Base-by-base conservation (phyloP, 2,888 invertebrate species). In the Drosophila acutilabella region DNA sequence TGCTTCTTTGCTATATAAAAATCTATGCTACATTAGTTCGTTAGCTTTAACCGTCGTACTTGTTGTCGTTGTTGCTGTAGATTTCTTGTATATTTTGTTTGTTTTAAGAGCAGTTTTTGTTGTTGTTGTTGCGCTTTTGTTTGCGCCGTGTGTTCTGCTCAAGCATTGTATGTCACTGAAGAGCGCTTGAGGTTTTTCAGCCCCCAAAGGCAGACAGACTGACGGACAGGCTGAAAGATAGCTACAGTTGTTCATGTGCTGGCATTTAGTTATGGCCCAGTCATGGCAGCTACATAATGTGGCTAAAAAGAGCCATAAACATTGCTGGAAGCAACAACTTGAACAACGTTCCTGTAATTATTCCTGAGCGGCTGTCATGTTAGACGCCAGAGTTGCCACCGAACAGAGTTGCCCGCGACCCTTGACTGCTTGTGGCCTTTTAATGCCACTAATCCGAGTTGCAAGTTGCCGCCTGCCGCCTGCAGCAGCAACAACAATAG, bases 21-120 rank as follows among this genome's bases (percentile, higher is more conserved):
- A 85, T 89, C 86, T 68, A 89, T 82, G 89, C 82, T 65, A 82
- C 88, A 89, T 85, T 86, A 82, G 87, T 89, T 89, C 88, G 85
- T 84, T 88, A 81, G 88, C 71, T 69, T 74, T 61, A 75, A 73
- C 56, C 69, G 64, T 26, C 51, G 40, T 61, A 18, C n/a, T 33
- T 54, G 40, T 48, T 64, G 48, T 59, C 50, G 53, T 69, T 64
- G 68, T 38, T 26, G 13, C 8, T 58, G 48, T 48, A 23, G 30
- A 30, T 30, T 42, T 14, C 23, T 14, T 56, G 30, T 36, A n/a
- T 62, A 59, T 71, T 65, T 71, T 72, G 57, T 70, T 57, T 67
- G 64, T 64, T 58, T 78, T 66, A 64, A 70, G 69, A 51, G 56
- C 45, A 47, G 47, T 65, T 74, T 30, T 30, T 30, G 53, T 65